These are phyloP conservation scores for Hedychridium roseum DNA, from an alignment of 2,888 invertebrate genomes.

Conservation along the genomic window DNA sequence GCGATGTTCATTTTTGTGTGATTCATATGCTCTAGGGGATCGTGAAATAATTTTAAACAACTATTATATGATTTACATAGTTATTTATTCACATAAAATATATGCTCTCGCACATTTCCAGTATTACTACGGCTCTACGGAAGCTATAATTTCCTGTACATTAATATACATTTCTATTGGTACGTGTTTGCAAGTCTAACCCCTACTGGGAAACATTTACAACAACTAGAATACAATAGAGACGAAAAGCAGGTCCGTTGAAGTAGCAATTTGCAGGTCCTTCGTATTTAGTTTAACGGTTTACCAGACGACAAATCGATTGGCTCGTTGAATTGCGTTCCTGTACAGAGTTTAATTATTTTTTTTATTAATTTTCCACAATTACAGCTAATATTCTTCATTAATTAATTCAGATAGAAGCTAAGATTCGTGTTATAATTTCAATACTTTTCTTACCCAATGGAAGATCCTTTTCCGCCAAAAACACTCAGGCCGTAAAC, in stretches of 20 bases:
- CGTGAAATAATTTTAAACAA: background rate
- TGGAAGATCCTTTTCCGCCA: conserved; percentile 38
- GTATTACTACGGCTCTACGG: conserved; percentile 20
- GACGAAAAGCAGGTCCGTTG: conserved; percentile 22
- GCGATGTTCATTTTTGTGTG: too few relatives aligned
- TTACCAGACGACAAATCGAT: conserved; percentile 23
- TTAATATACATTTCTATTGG: conserved; percentile 24
- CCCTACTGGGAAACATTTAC: conserved; percentile 10
- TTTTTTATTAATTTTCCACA: background rate
- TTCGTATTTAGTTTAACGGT: conserved; percentile 4
- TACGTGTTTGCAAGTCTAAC: conserved; percentile 9
- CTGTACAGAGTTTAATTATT: conserved; percentile 8
- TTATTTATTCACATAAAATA: conserved; percentile 37
- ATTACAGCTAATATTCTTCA: too few relatives aligned
- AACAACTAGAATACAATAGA: conserved; percentile 14
- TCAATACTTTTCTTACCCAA: conserved; percentile 39
- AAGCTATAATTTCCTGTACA: conserved; percentile 29
- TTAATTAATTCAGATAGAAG: background rate
- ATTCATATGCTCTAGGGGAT: too few relatives aligned
- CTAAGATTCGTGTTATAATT: background rate
- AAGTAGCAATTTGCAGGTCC: conserved; percentile 16
- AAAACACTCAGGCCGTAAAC: conserved; percentile 50
- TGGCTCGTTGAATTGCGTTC: conserved; percentile 1
- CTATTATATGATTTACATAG: conserved; percentile 17
- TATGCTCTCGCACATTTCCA: conserved; percentile 24